Percentiles rank a stretch among this genome's conserved stretches.
phyloP scores from a whole-genome alignment of 1,140 invertebrate genomes.

The Aphelinus atriplicis region DNA sequence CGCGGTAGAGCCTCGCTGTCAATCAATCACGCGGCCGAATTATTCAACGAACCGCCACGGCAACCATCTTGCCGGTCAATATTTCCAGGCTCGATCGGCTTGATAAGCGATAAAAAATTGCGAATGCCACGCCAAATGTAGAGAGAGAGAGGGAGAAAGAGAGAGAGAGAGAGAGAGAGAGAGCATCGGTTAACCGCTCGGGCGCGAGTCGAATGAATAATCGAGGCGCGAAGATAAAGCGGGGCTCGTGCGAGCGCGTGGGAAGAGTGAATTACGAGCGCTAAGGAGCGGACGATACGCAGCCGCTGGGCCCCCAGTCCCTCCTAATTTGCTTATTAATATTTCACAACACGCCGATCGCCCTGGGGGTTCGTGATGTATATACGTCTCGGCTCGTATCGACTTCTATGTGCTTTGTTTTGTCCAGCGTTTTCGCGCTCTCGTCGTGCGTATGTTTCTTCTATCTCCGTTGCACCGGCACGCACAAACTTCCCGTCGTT shows the following conservation, averaged over 20 bases:
- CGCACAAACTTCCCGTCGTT: no score
- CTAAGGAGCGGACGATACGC: conserved; percentile 50
- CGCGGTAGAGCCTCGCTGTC: no score
- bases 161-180: not conserved
- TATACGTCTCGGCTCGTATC: not conserved
- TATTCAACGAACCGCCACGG: no score
- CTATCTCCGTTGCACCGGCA: not conserved
- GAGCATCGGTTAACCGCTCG: conserved; percentile 1
- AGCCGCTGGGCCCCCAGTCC: conserved; percentile 51
- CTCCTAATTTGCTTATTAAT: conserved; percentile 65
- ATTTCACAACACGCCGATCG: conserved; percentile 60
- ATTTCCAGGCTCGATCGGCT: no score
- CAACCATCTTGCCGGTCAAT: no score
- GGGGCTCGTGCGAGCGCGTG: conserved; percentile 42
- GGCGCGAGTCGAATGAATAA: conserved; percentile 28
- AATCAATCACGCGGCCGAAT: no score
- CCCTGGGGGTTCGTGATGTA: conserved; percentile 49
- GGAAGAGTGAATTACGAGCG: conserved; percentile 60
- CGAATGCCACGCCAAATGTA: not conserved
- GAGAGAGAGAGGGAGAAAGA: not conserved
- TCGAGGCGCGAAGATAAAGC: conserved; percentile 13
- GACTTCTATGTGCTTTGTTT: conserved; percentile 6
- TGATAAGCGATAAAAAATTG: no score
- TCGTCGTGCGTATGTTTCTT: not conserved
- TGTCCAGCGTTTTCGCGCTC: not conserved